Evolutionary conservation across 2,888 invertebrate genomes (phyloP), one percentile per base, ranked within the genome.

Genomic region (Penaeus monodon): DNA sequence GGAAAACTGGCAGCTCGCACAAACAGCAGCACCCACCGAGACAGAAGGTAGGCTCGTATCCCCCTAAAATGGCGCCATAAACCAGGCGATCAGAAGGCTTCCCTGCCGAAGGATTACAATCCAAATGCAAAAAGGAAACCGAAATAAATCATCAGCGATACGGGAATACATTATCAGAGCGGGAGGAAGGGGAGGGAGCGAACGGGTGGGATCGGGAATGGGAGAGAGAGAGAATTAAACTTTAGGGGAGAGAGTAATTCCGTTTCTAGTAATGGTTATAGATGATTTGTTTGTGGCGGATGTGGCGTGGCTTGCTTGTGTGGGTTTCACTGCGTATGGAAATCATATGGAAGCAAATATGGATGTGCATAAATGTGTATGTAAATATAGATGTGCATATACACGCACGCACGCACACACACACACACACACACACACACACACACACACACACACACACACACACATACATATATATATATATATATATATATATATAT

Each of bases 41-140:
- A 27, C 63, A 79, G 65, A 84, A 57, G 70, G 85, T 66, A 73
- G 73, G 84, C 68, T 74, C 68, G 77, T 27, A 22, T 57, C 73
- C 64, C 38, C 73, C 85, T 85, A 73, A 70, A 85, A 85, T 73
- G 49, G 85, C 73, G 22, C 80, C 73, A 85, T 85, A 85, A 85
- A 85, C 73, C 85, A 38, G 29, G 73, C 70, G 85, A 70, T 85
- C 81, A 64, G 63, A 38, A 65, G 81, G 29, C 66, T 77, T 64
- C 80, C 66, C 66, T 49, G 44, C 73, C 80, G 64, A 33, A 77
- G 86, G 86, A 86, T 86, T 86, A 86, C 81, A 70, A 57, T 64
- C 81, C 86, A 86, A 86, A 86, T 86, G 86, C 86, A 86, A 86
- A 86, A 86, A 81, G 86, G 86, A 86, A 86, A 86, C 81, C 49